Base-by-base conservation (phyloP, 2,888 invertebrate species). In the Caenorhabditis sp. region DNA sequence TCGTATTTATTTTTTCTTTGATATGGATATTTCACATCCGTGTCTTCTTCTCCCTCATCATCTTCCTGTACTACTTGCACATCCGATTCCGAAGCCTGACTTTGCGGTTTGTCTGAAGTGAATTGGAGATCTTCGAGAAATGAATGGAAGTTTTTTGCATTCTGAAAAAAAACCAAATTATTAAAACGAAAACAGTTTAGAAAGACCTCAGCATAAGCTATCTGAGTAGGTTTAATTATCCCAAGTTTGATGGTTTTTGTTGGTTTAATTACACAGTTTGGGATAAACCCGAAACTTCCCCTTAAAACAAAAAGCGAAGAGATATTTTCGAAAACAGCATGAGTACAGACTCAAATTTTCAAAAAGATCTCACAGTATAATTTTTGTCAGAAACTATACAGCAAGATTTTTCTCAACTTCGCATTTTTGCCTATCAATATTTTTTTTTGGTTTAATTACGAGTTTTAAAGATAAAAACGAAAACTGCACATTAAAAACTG, bases 221-320 rank as follows among this genome's bases (percentile, higher is more conserved):
- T 73, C 72, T 73, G 71, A 78, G 78, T 75, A 75, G 75, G 78
- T 75, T 75, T 72, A 75, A 75, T 72, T 75, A 57, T 61, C 74
- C 70, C 75, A 77, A 75, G 72, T 77, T 75, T 77, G 74, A 67
- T 43, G 17, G 60, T 64, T 57, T n/a, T 63, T 62, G 31, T 31
- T 61, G 71, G 64, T 67, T 72, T 72, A 70, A 70, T 70, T 67
- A 70, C 70, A 26, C 49, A 43, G 43, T 43, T 43, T 43, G 43
- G 14, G 43, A 7, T 43, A 43, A 43, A 43, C 43, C 17, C 43
- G 43, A 10, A 43, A 43, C 43, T 43, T 43, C 43, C 43, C 43
- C 7, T 17, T 17, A 7, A n/a, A n/a, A 7, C 43, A 14, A 43
- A 31, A 43, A 43, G 3, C 7, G 43, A 43, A 43, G 2, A 10